Percentiles rank a stretch among this genome's conserved stretches.
Conservation (phyloP, 2,888 invertebrate species). For the Leuctra nigra region DNA sequence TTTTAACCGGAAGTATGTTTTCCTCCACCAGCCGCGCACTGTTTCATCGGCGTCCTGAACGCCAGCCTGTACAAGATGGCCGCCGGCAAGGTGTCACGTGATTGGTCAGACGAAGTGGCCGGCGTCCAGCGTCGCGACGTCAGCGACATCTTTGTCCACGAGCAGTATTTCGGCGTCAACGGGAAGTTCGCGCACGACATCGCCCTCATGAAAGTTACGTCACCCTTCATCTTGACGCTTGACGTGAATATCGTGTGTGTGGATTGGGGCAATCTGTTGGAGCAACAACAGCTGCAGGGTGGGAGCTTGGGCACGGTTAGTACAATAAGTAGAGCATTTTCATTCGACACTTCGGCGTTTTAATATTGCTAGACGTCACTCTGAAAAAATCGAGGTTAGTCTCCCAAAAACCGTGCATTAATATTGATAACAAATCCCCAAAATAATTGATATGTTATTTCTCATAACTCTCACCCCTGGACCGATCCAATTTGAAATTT, state of each 20-base stretch:
- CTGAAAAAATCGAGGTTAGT: too few species aligned
- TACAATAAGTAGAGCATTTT: too few species aligned
- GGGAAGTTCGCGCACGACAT: not conserved
- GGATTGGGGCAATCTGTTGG: not conserved
- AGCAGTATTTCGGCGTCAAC: not conserved
- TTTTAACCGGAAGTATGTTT: too few species aligned
- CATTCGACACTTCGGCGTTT: too few species aligned
- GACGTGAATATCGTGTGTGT: not conserved
- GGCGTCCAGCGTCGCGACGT: not conserved
- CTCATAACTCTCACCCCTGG: too few species aligned
- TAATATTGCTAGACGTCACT: too few species aligned
- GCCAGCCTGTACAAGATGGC: not conserved
- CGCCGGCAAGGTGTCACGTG: not conserved
- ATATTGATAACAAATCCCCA: too few species aligned
- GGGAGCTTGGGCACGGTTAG: not conserved
- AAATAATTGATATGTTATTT: too few species aligned
- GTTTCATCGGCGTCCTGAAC: not conserved
- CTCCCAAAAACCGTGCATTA: too few species aligned
- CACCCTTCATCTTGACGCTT: not conserved
- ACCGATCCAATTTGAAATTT: too few species aligned
- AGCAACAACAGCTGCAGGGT: not conserved
- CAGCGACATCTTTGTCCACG: too few species aligned
- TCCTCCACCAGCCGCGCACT: constrained; percentile 1
- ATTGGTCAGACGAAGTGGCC: not conserved
- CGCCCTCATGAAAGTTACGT: not conserved